phyloP scores from a whole-genome alignment of 2,888 invertebrate genomes.

The Steinernema carpocapsae region DNA sequence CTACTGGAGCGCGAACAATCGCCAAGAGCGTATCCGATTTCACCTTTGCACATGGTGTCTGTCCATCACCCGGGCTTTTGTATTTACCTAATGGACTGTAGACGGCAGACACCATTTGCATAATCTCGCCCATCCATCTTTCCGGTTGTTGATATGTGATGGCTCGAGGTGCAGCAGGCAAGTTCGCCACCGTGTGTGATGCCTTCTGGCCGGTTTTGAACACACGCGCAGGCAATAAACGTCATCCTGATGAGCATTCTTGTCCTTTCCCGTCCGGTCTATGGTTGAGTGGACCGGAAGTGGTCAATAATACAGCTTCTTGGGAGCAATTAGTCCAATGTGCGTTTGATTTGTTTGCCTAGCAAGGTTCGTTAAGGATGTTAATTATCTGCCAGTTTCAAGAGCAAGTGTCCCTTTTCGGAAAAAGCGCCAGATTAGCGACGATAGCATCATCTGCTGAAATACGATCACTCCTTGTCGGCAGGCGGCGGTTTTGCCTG shows the following conservation, averaged over 20 bases:
- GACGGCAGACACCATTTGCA: constrained; percentile 34
- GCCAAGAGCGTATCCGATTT: constrained; percentile 35
- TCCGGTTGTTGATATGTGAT: neutral
- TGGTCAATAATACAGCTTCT: constrained; percentile 25
- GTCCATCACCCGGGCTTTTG: constrained; percentile 23
- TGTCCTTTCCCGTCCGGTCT: neutral
- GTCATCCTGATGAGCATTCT: constrained; percentile 18
- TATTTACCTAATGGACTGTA: constrained; percentile 32
- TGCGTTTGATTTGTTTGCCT: constrained; percentile 25
- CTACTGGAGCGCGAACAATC: constrained; percentile 32
- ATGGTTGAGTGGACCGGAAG: constrained; percentile 23
- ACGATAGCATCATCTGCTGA: constrained; percentile 28
- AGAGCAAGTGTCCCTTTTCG: constrained; percentile 2
- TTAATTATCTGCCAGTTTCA: constrained; percentile 10
- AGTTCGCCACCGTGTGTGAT: neutral
- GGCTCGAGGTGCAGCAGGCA: constrained; percentile 1
- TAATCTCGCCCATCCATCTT: constrained; percentile 31
- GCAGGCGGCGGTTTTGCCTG: neutral
- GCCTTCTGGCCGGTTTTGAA: constrained; percentile 19
- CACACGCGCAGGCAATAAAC: constrained; percentile 28
- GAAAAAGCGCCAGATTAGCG: constrained; percentile 15
- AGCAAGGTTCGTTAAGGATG: constrained; percentile 33
- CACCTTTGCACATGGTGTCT: constrained; percentile 34
- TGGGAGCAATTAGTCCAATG: constrained; percentile 30
- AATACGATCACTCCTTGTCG: neutral